A percentile compares a stretch with the other conserved stretches of the same genome.
Evolutionary conservation across 2,888 invertebrate species (phyloP).

Genomic region (Sepioteuthis lessoniana): DNA sequence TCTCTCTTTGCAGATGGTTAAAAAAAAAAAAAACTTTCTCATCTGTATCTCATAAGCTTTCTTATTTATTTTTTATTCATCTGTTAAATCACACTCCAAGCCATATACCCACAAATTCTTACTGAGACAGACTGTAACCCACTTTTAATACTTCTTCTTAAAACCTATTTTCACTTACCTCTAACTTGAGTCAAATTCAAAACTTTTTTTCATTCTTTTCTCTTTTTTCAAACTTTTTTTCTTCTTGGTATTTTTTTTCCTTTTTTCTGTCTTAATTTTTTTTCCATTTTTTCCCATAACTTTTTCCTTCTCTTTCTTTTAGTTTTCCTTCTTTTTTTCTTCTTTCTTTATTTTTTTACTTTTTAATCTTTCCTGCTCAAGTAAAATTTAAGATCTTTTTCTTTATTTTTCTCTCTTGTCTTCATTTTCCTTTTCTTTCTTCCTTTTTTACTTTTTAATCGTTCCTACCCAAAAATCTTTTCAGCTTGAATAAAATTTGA

Average conservation of each 20-base stretch:
- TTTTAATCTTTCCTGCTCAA: not conserved
- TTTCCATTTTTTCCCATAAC: not conserved
- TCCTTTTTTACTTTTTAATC: not conserved
- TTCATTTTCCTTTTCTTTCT: not conserved
- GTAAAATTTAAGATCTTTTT: not conserved
- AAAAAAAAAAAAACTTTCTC: not conserved
- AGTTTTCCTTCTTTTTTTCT: not conserved
- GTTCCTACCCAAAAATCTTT: no score
- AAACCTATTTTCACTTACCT: not conserved
- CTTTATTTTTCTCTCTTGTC: not conserved
- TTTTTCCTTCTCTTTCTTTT: not conserved
- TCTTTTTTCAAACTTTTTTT: not conserved
- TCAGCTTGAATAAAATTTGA: no score
- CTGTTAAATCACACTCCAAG: not conserved
- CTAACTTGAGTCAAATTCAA: not conserved
- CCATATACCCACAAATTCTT: not conserved
- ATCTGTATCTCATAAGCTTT: not conserved
- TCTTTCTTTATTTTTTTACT: not conserved
- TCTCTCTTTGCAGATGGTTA: not conserved
- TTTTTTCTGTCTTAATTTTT: no score
- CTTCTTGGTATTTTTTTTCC: not conserved
- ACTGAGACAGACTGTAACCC: not conserved
- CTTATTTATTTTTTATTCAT: not conserved
- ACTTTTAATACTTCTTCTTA: conserved; percentile 18
- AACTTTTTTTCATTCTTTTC: not conserved